phyloP scores from a whole-genome alignment of 2,888 invertebrate genomes.

The Cephus pygmeus region DNA sequence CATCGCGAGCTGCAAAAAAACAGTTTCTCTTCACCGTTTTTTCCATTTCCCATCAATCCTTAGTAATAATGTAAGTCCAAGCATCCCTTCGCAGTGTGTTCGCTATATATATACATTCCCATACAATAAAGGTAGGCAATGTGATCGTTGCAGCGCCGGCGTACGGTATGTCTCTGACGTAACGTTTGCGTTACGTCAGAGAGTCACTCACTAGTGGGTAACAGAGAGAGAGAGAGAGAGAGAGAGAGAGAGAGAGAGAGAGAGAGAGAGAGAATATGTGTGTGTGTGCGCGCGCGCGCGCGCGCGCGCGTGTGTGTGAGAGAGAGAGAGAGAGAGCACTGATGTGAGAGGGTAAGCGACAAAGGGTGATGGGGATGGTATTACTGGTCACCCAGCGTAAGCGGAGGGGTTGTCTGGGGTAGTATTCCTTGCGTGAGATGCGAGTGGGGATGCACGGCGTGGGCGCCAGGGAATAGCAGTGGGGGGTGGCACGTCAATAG shows the following conservation, averaged over 20 bases:
- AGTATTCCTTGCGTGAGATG: no score
- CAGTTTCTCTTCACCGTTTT: no score
- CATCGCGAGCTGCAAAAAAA: no score
- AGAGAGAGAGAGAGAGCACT: background rate
- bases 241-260: background rate
- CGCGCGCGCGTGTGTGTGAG: no score
- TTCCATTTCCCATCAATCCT: no score
- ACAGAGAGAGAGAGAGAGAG: no score
- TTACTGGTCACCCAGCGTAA: background rate
- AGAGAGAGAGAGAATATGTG: background rate
- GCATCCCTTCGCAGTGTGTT: no score
- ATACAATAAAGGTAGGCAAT: no score
- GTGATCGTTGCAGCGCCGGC: conserved; percentile 26
- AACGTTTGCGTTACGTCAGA: no score
- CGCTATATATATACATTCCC: no score
- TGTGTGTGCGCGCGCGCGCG: no score
- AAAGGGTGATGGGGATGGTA: background rate
- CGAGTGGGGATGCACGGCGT: background rate
- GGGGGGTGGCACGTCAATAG: conserved; percentile 46
- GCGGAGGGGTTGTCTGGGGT: conserved; percentile 5
- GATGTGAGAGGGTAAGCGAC: background rate
- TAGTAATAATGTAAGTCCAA: no score
- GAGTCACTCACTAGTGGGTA: conserved; percentile 27
- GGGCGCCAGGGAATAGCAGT: conserved; percentile 13
- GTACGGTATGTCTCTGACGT: conserved; percentile 11